Percentiles rank a stretch among this genome's conserved stretches.
Evolutionary conservation across 2,113 vertebrate genomes (phyloP).

Genomic region (western clawed frog (Xenopus tropicalis)): UCB_Xtro_10.0 CM004450.2:133589001-133589500

Average conservation of each 20-base stretch:
- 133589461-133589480: too few relatives aligned
- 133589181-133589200: too few relatives aligned
- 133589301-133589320: background rate
- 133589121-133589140: too few relatives aligned
- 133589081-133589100: too few relatives aligned
- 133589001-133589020: background rate
- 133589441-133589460: background rate
- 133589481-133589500: too few relatives aligned
- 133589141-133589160: too few relatives aligned
- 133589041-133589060: background rate
- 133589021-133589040: slow-evolving; percentile 1
- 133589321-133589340: background rate
- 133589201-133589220: background rate
- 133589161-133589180: too few relatives aligned
- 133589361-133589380: slow-evolving; percentile 1
- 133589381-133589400: slow-evolving; percentile 11
- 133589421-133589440: slow-evolving; percentile 21
- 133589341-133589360: background rate
- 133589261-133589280: background rate
- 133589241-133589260: background rate
- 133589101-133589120: too few relatives aligned
- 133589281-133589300: background rate
- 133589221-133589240: slow-evolving; percentile 16
- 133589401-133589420: background rate
- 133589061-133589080: background rate